Evolutionary conservation across 37 sponge, comb jelly and placozoan genomes (phyloP), one percentile per base, ranked within the genome.

Genomic region (Dysidea cf. avara): DNA sequence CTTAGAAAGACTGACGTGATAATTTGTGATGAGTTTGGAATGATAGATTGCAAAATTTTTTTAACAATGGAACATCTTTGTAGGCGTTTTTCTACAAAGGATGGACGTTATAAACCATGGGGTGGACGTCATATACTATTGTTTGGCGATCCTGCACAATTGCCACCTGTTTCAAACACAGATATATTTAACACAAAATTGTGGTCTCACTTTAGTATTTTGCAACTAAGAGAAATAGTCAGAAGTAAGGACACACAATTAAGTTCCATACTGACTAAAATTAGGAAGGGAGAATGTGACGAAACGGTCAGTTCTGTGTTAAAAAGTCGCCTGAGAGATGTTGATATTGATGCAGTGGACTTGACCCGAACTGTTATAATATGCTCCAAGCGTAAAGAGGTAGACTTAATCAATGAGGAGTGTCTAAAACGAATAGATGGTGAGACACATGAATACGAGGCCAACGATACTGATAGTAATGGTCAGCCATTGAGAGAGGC

Each of bases 121-220:
- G n/a, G n/a, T n/a, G 43, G 71, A 16, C 24, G 68, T 2, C 68
- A 68, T 68, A 29, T 68, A 30, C 9, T 68, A 28, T 51, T 68
- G 1, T 51, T 68, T 1, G 68, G 68, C 30, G 68, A 68, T n/a
- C 68, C 68, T 1, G 68, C 56, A 1, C 71, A 71, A 22, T 56
- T 71, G 17, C 71, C 56, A 40, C 56, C 54, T 13, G 54, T 71
- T 0, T 40, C 25, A 20, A 28, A 18, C 1, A 13, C 0, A 2
- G 71, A 71, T 4, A 71, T 71, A 14, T 53, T 71, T 71, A 56
- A 56, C 1, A 53, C 56, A 11, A 2, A 28, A 1, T 24, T 71
- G 39, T 71, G 71, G 71, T 33, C 9, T 7, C 1, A 35, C 24
- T 71, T 71, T 24, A 53, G 28, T 17, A 24, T 71, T 0, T 21